Percentiles rank a stretch among this genome's conserved stretches.
Evolutionary conservation across 1,140 invertebrate genomes (phyloP).

Genomic region (Phymorhynchus buccinoides): DNA sequence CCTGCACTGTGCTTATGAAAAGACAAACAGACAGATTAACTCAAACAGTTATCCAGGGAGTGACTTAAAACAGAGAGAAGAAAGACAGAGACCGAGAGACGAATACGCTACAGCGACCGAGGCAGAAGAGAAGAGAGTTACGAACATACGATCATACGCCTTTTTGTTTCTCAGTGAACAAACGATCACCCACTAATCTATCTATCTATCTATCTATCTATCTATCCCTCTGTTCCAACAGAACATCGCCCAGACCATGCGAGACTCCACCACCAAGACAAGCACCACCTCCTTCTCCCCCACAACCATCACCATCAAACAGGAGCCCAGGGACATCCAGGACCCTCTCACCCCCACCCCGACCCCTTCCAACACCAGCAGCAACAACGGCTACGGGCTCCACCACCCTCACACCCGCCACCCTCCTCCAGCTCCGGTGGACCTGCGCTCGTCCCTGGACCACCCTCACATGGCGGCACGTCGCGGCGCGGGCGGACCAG

Average conservation of each 20-base stretch:
- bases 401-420: too few species aligned
- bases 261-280: background rate
- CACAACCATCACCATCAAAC: conserved; percentile 15
- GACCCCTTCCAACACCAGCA: background rate
- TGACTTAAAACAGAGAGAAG: too few species aligned
- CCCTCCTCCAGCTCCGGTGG: background rate
- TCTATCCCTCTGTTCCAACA: background rate
- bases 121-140: background rate
- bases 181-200: background rate
- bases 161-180: background rate
- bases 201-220: background rate
- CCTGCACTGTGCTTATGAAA: too few species aligned
- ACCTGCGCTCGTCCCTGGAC: background rate
- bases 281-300: background rate
- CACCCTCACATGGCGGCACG: background rate
- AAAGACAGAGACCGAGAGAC: too few species aligned
- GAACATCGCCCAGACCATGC: background rate
- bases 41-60: too few species aligned
- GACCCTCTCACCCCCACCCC: background rate
- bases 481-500: background rate
- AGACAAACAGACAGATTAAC: too few species aligned
- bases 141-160: background rate
- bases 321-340: conserved; percentile 2
- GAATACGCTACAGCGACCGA: too few species aligned
- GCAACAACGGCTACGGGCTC: conserved; percentile 5